phyloP scores from a whole-genome alignment of 1,140 invertebrate genomes.

The Pollicipes pollicipes region DNA sequence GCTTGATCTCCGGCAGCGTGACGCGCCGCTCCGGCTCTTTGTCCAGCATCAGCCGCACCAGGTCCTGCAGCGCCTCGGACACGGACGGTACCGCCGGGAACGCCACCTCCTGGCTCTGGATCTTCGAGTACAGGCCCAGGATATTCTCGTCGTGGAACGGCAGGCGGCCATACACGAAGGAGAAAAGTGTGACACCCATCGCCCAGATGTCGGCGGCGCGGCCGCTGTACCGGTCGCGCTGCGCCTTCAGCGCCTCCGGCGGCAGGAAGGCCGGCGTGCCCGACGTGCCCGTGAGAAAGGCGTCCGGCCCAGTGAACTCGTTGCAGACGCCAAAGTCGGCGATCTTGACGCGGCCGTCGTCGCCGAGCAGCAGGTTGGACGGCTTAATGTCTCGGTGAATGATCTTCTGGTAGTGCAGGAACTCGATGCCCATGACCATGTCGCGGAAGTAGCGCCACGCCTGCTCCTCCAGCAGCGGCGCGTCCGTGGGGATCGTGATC shows the following conservation, averaged over 20 bases:
- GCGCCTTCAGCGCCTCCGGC: constrained; percentile 56
- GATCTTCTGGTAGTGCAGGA: constrained; percentile 91
- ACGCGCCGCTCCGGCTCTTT: constrained; percentile 67
- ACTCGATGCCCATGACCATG: constrained; percentile 79
- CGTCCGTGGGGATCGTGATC: constrained; percentile 64
- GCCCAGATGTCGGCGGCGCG: constrained; percentile 89
- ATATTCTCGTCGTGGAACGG: constrained; percentile 66
- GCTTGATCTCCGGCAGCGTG: constrained; percentile 65
- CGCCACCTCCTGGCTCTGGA: constrained; percentile 38
- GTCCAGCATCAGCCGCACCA: constrained; percentile 61
- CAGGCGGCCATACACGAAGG: constrained; percentile 66
- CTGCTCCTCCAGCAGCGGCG: constrained; percentile 60
- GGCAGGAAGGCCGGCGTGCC: constrained; percentile 90
- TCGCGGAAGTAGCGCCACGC: constrained; percentile 83
- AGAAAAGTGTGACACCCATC: constrained; percentile 79
- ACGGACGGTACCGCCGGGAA: constrained; percentile 44
- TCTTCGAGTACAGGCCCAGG: constrained; percentile 59
- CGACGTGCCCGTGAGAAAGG: constrained; percentile 53
- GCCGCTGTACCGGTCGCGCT: constrained; percentile 35
- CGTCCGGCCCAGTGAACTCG: constrained; percentile 74
- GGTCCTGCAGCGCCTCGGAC: constrained; percentile 45
- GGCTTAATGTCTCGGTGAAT: constrained; percentile 94
- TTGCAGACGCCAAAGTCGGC: constrained; percentile 94
- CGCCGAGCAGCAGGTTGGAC: constrained; percentile 80
- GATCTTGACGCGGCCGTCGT: constrained; percentile 69